Evolutionary conservation across 2,888 invertebrate genomes (phyloP).

Genomic region (Arctia plantaginis): DNA sequence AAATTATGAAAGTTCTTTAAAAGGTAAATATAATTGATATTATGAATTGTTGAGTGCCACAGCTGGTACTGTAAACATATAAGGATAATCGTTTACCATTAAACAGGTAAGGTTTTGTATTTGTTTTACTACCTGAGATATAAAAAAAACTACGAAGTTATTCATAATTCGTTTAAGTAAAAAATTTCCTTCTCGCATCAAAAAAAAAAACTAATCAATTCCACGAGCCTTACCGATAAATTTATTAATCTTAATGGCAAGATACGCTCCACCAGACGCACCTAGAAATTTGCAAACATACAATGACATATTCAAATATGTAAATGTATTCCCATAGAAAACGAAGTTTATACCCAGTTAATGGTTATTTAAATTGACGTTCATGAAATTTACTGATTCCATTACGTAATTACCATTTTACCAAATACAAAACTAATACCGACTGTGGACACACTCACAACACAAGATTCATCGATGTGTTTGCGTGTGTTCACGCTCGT

Average conservation of each 20-base stretch:
- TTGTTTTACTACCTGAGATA: neutral
- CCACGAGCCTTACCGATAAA: neutral
- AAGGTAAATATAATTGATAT: too few relatives aligned
- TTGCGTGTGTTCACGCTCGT: neutral
- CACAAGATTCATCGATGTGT: too few relatives aligned
- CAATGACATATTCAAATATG: neutral
- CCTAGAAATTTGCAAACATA: neutral
- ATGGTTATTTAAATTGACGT: neutral
- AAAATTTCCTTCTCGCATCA: too few relatives aligned
- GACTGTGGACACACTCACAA: too few relatives aligned
- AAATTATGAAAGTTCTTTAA: too few relatives aligned
- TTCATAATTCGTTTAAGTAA: too few relatives aligned
- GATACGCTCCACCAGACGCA: neutral
- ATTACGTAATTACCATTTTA: neutral
- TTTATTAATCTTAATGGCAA: neutral
- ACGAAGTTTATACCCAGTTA: neutral
- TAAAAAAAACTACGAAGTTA: neutral
- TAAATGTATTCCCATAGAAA: slow-evolving; percentile 3
- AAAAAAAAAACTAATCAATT: too few relatives aligned
- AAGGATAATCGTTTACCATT: too few relatives aligned
- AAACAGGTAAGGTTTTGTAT: too few relatives aligned
- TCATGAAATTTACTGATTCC: neutral
- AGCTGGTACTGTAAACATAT: too few relatives aligned
- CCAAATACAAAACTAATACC: neutral
- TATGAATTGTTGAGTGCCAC: too few relatives aligned